Percentiles rank a stretch among this genome's conserved stretches.
phyloP scores from a whole-genome alignment of 2,113 vertebrate genomes.

The Butorides virescens region DNA sequence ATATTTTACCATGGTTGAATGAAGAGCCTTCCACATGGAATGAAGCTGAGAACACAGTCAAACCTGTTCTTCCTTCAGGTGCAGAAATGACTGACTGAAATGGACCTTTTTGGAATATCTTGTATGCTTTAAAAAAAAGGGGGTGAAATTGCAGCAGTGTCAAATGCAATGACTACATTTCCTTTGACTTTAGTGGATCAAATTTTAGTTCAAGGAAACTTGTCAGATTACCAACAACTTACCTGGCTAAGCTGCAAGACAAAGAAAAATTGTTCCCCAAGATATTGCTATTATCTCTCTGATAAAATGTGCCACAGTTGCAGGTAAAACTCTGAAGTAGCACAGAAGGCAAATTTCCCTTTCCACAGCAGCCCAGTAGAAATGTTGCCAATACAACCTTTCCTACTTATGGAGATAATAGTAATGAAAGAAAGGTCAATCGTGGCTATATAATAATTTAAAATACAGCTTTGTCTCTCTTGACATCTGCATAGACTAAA shows the following conservation, averaged over 20 bases:
- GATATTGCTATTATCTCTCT: neutral
- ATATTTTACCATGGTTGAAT: neutral
- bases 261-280: neutral
- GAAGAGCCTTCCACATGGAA: neutral
- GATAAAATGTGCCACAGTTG: neutral
- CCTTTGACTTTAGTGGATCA: neutral
- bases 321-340: neutral
- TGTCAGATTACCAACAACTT: neutral
- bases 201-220: neutral
- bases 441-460: neutral
- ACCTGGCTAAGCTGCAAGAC: neutral
- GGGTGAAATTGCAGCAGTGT: neutral
- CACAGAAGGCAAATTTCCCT: neutral
- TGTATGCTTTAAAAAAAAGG: neutral
- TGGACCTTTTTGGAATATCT: neutral
- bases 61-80: neutral
- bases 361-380: neutral
- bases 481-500: slow-evolving; percentile 62
- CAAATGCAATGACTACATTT: neutral
- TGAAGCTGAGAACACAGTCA: neutral
- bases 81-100: neutral
- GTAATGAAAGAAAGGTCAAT: slow-evolving; percentile 9
- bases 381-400: neutral
- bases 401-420: slow-evolving; percentile 10
- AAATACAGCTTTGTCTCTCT: slow-evolving; percentile 32